phyloP scores from a whole-genome alignment of 1,140 invertebrate genomes.

The Drosophila oshimai region DNA sequence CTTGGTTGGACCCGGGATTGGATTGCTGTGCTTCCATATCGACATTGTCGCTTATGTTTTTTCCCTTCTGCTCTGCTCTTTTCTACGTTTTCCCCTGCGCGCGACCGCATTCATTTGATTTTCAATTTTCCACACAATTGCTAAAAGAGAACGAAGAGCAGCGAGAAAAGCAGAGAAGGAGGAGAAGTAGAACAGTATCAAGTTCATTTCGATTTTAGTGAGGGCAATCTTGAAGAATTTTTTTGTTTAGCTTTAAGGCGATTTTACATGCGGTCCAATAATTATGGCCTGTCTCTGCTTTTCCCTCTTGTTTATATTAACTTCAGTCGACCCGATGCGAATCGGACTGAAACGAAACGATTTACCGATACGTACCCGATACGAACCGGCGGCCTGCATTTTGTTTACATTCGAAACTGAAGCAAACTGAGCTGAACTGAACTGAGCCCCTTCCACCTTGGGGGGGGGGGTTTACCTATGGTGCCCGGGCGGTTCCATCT shows the following conservation, averaged over 20 bases:
- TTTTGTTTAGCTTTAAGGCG: constrained; percentile 29
- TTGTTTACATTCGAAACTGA: constrained; percentile 56
- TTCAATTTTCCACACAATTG: constrained; percentile 80
- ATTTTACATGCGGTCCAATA: constrained; percentile 44
- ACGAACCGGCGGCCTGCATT: constrained; percentile 37
- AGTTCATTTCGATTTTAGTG: constrained; percentile 59
- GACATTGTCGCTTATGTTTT: constrained; percentile 47
- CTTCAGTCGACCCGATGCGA: constrained; percentile 44
- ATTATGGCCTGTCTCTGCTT: constrained; percentile 26
- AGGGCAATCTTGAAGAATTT: constrained; percentile 11
- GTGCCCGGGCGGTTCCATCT: constrained; percentile 28
- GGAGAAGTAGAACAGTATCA: constrained; percentile 39
- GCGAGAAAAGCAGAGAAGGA: background rate
- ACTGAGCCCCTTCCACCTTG: background rate
- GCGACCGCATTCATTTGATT: constrained; percentile 62
- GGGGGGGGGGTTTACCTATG: constrained; percentile 17
- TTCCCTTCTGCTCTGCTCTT: background rate
- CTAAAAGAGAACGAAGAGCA: constrained; percentile 19
- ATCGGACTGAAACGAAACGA: constrained; percentile 7
- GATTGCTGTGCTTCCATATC: constrained; percentile 24
- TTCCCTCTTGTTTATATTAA: constrained; percentile 65
- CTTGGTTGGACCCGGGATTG: constrained; percentile 40
- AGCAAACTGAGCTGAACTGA: background rate
- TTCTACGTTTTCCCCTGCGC: background rate
- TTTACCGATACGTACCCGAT: constrained; percentile 32